Conservation (phyloP, 2,797 vertebrate species). For the Pseudocheirus occidentalis region DNA sequence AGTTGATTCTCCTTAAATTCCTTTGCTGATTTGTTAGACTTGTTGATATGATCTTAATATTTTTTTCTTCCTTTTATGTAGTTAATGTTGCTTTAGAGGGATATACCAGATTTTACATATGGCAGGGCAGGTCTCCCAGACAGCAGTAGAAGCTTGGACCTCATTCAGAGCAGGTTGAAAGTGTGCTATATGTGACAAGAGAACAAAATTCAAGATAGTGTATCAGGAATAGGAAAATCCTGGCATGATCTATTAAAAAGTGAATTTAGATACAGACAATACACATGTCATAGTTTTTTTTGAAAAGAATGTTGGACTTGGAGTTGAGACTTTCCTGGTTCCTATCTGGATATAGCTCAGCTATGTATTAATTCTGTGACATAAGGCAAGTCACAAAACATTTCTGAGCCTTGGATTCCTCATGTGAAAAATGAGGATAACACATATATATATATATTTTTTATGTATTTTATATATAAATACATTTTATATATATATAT, state of each 20-base stretch:
- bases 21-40: conserved; percentile 66
- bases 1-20: conserved; percentile 69
- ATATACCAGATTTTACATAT: background rate
- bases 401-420: background rate
- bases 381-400: background rate
- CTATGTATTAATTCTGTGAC: background rate
- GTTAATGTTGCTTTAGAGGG: conserved; percentile 15
- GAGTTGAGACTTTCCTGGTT: background rate
- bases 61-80: conserved; percentile 46
- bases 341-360: background rate
- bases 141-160: background rate
- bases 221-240: background rate
- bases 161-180: background rate
- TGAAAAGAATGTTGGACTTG: background rate
- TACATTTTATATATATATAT: no score
- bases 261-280: background rate
- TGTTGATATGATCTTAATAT: conserved; percentile 56
- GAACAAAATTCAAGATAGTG: background rate
- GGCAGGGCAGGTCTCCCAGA: background rate
- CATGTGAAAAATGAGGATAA: background rate
- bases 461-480: no score
- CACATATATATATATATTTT: no score
- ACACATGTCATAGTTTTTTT: background rate
- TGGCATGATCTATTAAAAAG: background rate
- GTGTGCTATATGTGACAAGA: background rate